These are phyloP conservation scores for Escarpia spicata DNA, from an alignment of 2,888 invertebrate species.

Conservation along the genomic window DNA sequence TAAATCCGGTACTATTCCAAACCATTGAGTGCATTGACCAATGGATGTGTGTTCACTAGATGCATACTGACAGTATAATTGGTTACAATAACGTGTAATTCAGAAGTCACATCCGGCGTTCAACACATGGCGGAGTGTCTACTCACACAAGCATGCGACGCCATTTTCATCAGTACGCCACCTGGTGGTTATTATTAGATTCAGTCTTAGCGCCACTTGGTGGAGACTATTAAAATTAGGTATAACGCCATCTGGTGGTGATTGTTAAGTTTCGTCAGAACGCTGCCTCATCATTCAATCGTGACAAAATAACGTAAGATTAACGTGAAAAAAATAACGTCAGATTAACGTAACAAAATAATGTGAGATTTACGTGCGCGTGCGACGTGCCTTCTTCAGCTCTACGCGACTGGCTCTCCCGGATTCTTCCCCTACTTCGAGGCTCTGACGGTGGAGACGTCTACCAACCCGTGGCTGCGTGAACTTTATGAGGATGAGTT, in stretches of 20 bases:
- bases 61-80: neutral
- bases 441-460: constrained; percentile 22
- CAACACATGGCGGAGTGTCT: neutral
- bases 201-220: no score
- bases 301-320: no score
- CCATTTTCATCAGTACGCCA: no score
- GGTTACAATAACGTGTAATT: no score
- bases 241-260: neutral
- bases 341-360: no score
- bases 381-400: neutral
- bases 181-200: no score
- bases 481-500: constrained; percentile 38
- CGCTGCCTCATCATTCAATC: no score
- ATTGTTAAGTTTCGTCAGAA: neutral
- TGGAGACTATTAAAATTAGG: no score
- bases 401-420: constrained; percentile 26
- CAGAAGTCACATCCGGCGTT: no score
- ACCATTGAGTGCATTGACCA: neutral
- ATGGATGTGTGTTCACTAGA: neutral
- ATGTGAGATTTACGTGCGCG: neutral
- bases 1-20: neutral
- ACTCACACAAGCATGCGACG: neutral
- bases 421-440: constrained; percentile 33
- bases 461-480: constrained; percentile 44
- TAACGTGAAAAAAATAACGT: no score